Percentiles rank a stretch among this genome's conserved stretches.
Evolutionary conservation across 2,888 invertebrate genomes (phyloP).

Genomic region (Pachymerium ferrugineum): DNA sequence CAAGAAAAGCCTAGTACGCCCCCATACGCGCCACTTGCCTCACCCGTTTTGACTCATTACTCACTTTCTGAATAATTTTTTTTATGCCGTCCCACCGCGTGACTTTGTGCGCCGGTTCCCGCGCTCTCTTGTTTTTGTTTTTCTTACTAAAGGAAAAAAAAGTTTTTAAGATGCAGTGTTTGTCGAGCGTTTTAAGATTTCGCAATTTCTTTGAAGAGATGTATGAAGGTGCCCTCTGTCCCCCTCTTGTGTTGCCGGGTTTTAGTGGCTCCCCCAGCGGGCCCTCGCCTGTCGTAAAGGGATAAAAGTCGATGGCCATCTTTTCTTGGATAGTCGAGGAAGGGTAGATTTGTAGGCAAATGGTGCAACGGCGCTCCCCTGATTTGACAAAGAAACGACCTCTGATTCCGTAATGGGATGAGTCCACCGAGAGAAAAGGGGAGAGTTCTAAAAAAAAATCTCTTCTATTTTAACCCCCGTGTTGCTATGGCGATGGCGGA

Average conservation of each 20-base stretch:
- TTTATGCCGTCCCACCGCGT: neutral
- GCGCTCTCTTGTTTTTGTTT: neutral
- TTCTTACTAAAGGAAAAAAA: neutral
- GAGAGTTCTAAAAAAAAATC: neutral
- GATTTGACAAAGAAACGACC: slow-evolving; percentile 27
- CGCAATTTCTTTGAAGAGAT: neutral
- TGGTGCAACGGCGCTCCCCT: slow-evolving; percentile 16
- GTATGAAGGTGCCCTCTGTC: neutral
- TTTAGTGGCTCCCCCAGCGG: slow-evolving; percentile 24
- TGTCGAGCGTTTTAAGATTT: neutral
- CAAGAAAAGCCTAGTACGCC: neutral
- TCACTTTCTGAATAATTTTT: neutral
- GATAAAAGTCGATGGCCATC: slow-evolving; percentile 20
- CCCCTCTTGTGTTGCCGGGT: neutral
- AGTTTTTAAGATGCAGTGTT: neutral
- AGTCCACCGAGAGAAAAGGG: neutral
- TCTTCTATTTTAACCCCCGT: neutral
- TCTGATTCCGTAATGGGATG: slow-evolving; percentile 25
- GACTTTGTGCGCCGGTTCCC: too few relatives aligned
- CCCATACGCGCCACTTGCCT: too few relatives aligned
- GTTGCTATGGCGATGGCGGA: neutral
- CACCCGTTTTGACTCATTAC: neutral
- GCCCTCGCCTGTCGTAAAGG: slow-evolving; percentile 12
- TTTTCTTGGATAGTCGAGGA: neutral
- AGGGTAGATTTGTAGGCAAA: slow-evolving; percentile 17